Base-by-base conservation (phyloP, 1,140 invertebrate species). In the Aphelenchoides fujianensis region DNA sequence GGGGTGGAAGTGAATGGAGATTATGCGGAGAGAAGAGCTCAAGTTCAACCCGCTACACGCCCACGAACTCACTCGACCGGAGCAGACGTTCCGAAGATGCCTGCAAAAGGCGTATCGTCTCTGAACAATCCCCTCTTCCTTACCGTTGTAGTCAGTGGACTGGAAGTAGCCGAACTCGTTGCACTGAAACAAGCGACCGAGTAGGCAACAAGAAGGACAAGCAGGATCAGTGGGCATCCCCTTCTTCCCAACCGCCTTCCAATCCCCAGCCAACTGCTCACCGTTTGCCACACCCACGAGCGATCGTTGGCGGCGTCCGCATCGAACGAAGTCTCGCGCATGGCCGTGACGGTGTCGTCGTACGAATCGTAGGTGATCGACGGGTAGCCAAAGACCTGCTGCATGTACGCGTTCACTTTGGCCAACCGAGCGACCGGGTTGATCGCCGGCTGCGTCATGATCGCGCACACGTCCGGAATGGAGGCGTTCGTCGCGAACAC, bases 151-250 rank as follows among this genome's bases (percentile, higher is more conserved):
- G 32, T 90, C 89, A 0, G 93, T 93, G 0, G 92, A 92, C 87
- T 96, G 93, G 85, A 91, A 96, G 82, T 93, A 96, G 28, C 93
- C 94, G 85, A 95, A 97, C 85, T 97, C 93, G 19, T 91, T 92
- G 84, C 94, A 97, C n/a, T n/a, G n/a, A n/a, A n/a, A n/a, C n/a
- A n/a, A n/a, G n/a, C n/a, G n/a, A n/a, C n/a, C n/a, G n/a, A n/a
- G n/a, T n/a, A n/a, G n/a, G n/a, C n/a, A n/a, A n/a, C n/a, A n/a
- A n/a, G n/a, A n/a, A n/a, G n/a, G n/a, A n/a, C n/a, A n/a, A n/a
- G n/a, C n/a, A n/a, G n/a, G n/a, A n/a, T n/a, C n/a, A n/a, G n/a
- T n/a, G n/a, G n/a, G n/a, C n/a, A n/a, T n/a, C n/a, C n/a, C n/a
- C n/a, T n/a, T n/a, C n/a, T n/a, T n/a, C n/a, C n/a, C n/a, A n/a